Conservation (phyloP, 2,888 invertebrate genomes). For the Tromatobia lineatoria region DNA sequence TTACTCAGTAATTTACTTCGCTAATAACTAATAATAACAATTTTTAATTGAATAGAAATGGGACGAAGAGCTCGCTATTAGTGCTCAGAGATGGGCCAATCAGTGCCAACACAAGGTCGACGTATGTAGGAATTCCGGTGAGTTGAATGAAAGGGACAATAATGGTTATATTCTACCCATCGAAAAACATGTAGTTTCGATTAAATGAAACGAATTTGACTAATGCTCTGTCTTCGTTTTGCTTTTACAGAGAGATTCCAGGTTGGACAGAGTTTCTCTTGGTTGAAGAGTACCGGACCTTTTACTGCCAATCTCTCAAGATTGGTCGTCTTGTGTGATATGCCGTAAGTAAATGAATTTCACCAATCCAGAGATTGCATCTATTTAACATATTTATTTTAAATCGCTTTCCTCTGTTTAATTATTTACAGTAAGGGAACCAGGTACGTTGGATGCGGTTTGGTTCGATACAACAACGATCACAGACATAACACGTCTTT, state of each 20-base stretch:
- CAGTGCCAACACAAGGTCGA: slow-evolving; percentile 84
- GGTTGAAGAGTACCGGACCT: not conserved
- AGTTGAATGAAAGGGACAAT: not conserved
- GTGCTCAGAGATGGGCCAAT: slow-evolving; percentile 84
- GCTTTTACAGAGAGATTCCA: not conserved
- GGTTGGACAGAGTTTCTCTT: not conserved
- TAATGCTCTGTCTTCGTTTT: not conserved
- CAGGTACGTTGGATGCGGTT: slow-evolving; percentile 86
- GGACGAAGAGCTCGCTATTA: slow-evolving; percentile 79
- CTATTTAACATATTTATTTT: not conserved
- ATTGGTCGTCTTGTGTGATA: not conserved
- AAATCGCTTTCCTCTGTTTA: not conserved
- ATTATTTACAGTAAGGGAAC: slow-evolving; percentile 72
- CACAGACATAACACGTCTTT: slow-evolving; percentile 74
- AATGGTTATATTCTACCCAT: not conserved
- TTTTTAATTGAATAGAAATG: slow-evolving; percentile 60
- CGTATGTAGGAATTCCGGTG: slow-evolving; percentile 79
- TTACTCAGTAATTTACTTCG: not conserved
- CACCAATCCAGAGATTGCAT: not conserved
- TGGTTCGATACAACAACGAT: slow-evolving; percentile 78
- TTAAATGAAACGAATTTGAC: no score
- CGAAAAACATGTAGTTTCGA: not conserved
- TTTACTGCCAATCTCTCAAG: not conserved
- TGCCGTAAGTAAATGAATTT: not conserved
- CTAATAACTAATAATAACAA: not conserved